Evolutionary conservation across 2,797 vertebrate genomes (phyloP).

Genomic region (Eulemur rubriventer): DNA sequence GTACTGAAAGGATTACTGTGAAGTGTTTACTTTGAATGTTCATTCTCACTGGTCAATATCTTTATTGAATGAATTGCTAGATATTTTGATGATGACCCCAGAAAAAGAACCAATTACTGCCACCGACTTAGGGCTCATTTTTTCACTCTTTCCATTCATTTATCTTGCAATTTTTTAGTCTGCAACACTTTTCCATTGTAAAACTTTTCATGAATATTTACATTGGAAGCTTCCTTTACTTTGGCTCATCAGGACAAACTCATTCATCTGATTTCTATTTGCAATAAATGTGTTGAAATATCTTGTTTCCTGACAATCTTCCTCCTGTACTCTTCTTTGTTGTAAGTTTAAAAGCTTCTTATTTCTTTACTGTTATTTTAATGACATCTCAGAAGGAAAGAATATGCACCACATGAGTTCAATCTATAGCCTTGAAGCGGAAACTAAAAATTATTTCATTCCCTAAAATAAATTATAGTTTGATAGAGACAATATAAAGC

Average conservation of each 20-base stretch:
- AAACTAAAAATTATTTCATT: constrained; percentile 20
- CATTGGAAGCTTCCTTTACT: neutral
- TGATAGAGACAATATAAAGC: neutral
- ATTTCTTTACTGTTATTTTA: constrained; percentile 29
- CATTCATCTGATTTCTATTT: constrained; percentile 22
- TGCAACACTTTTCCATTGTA: neutral
- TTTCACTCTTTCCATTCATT: constrained; percentile 12
- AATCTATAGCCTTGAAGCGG: neutral
- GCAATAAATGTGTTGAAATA: neutral
- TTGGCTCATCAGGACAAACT: neutral
- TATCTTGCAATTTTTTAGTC: neutral
- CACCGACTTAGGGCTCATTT: neutral
- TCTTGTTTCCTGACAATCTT: neutral
- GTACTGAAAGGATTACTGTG: neutral
- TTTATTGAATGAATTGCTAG: neutral
- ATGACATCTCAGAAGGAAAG: neutral
- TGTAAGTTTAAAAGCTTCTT: neutral
- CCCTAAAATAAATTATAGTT: neutral
- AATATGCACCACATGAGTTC: neutral
- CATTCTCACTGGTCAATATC: neutral
- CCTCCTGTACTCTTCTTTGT: neutral
- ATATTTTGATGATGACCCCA: neutral
- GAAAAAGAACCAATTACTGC: neutral
- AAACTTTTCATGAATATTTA: constrained; percentile 47
- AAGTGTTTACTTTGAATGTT: neutral